Conservation (phyloP, 2,888 invertebrate species). For the Tineola bisselliella region DNA sequence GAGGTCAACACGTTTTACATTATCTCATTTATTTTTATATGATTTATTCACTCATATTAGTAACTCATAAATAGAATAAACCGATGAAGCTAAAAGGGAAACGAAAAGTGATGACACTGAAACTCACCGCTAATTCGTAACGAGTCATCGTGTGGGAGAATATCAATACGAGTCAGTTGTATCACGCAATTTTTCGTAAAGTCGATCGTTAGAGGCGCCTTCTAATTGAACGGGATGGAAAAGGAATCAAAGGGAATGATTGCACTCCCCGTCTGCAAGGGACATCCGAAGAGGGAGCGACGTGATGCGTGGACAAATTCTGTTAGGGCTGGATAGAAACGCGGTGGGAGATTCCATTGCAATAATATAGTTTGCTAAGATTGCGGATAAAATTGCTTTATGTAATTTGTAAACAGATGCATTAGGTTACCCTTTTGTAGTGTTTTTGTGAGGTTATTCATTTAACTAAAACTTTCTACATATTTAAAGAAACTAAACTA, state of each 20-base stretch:
- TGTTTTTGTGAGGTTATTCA: constrained; percentile 22
- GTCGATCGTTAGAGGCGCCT: constrained; percentile 51
- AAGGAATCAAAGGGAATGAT: constrained; percentile 64
- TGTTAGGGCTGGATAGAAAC: constrained; percentile 33
- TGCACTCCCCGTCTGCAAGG: constrained; percentile 57
- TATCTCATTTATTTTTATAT: not conserved
- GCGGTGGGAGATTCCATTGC: constrained; percentile 43
- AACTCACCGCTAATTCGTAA: not conserved
- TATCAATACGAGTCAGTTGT: not conserved
- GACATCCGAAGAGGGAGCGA: constrained; percentile 40
- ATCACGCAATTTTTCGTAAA: constrained; percentile 34
- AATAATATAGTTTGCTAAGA: constrained; percentile 53
- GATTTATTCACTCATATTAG: not conserved
- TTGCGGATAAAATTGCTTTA: constrained; percentile 57
- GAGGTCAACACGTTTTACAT: not conserved
- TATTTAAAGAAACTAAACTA: no score
- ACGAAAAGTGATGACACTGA: not conserved
- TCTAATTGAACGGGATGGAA: constrained; percentile 64
- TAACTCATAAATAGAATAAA: no score
- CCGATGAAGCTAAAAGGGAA: not conserved
- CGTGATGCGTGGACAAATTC: constrained; percentile 57
- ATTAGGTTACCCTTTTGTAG: constrained; percentile 28
- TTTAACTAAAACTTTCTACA: not conserved
- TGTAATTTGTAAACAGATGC: constrained; percentile 43
- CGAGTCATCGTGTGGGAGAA: not conserved